Conservation (phyloP, 2,113 vertebrate species). For the Ictidomys tridecemlineatus region DNA sequence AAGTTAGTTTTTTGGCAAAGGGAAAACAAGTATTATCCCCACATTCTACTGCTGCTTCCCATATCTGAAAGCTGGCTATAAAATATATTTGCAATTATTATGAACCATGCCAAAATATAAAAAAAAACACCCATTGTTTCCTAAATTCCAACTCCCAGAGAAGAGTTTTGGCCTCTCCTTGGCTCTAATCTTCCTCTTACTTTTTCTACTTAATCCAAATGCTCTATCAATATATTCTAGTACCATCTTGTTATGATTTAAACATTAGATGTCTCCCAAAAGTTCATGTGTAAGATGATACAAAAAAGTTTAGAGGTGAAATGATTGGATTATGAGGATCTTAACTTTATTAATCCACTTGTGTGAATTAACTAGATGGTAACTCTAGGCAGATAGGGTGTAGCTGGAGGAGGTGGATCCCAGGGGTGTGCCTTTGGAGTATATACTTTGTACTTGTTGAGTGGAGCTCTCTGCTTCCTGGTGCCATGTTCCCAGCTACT, state of each 20-base stretch:
- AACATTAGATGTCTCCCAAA: too few species aligned
- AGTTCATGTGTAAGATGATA: too few species aligned
- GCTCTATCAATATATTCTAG: not conserved
- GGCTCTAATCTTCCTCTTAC: not conserved
- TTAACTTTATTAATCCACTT: too few species aligned
- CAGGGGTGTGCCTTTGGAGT: too few species aligned
- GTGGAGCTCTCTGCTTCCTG: too few species aligned
- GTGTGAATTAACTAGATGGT: too few species aligned
- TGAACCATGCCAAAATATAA: not conserved
- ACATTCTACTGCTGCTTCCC: not conserved
- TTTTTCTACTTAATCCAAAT: constrained; percentile 3
- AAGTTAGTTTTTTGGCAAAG: not conserved
- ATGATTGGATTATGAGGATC: too few species aligned
- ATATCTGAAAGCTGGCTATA: constrained; percentile 9
- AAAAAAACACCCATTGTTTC: not conserved
- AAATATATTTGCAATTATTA: not conserved
- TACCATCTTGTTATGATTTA: not conserved
- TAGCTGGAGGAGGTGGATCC: too few species aligned
- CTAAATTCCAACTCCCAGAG: not conserved
- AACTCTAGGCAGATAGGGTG: too few species aligned
- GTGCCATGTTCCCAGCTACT: too few species aligned
- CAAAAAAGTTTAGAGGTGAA: too few species aligned
- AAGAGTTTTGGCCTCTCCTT: not conserved
- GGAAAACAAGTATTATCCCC: not conserved
- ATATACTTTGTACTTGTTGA: too few species aligned